Evolutionary conservation across 2,113 vertebrate species (phyloP).

Genomic region (Pelecanoides urinatrix): DNA sequence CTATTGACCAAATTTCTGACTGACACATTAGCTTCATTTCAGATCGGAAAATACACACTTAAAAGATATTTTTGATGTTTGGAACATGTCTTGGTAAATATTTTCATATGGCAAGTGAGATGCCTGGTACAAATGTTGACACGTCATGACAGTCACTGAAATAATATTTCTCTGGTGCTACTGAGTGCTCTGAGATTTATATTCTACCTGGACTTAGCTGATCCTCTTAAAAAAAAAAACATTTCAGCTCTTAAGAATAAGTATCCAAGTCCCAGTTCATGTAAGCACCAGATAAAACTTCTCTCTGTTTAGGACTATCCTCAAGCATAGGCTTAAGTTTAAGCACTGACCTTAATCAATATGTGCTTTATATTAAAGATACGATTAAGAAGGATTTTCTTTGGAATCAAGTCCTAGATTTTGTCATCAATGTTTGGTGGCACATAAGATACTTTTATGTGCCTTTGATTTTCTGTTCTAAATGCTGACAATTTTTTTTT

Average conservation of each 20-base stretch:
- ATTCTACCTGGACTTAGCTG: not conserved
- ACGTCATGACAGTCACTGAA: not conserved
- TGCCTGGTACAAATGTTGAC: not conserved
- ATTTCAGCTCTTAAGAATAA: not conserved
- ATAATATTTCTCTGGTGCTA: not conserved
- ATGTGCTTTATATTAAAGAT: not conserved
- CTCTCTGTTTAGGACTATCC: not conserved
- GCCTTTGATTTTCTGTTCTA: conserved; percentile 10
- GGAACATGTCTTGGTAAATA: not conserved
- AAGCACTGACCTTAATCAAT: not conserved
- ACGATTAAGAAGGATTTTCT: not conserved
- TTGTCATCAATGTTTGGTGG: not conserved
- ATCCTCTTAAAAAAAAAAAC: not conserved
- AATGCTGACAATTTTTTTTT: not conserved
- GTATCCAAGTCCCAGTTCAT: not conserved
- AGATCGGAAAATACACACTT: not conserved
- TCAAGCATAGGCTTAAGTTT: not conserved
- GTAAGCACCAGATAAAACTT: not conserved
- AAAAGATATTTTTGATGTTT: not conserved
- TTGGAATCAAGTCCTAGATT: not conserved
- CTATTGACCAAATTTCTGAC: not conserved
- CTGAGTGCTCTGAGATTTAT: not conserved
- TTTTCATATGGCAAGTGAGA: not conserved
- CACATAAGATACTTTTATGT: not conserved
- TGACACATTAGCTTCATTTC: not conserved